A percentile compares a stretch with the other conserved stretches of the same genome.
phyloP scores from a whole-genome alignment of 2,797 vertebrate species.

The Bryconaethiops microstoma region DNA sequence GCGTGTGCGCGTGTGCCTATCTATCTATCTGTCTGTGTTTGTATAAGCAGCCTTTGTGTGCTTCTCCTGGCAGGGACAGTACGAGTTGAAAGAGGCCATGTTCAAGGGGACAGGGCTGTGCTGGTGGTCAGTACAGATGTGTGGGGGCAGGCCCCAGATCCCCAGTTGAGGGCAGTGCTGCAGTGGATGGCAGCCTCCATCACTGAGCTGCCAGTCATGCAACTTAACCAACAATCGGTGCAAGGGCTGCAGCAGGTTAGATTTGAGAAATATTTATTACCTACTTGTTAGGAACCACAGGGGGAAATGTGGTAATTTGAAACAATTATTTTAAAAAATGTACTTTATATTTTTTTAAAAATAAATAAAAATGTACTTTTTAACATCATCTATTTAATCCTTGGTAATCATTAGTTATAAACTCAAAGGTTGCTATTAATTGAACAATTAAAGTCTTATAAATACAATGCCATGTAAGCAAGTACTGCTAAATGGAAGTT shows the following conservation, averaged over 20 bases:
- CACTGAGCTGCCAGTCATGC: conserved; percentile 82
- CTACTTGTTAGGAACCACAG: neutral
- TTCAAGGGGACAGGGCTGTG: conserved; percentile 69
- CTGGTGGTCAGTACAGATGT: conserved; percentile 84
- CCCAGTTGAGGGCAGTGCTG: conserved; percentile 85
- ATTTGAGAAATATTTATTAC: neutral
- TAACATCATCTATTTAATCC: too few relatives aligned
- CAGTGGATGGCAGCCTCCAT: conserved; percentile 94
- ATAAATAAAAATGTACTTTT: too few relatives aligned
- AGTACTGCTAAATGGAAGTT: too few relatives aligned
- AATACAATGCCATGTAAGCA: too few relatives aligned
- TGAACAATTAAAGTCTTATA: too few relatives aligned
- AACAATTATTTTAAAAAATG: neutral
- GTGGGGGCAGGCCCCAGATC: conserved; percentile 77
- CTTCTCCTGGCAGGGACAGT: conserved; percentile 75
- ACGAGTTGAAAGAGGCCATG: conserved; percentile 71
- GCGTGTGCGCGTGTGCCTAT: neutral
- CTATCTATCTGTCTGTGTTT: too few relatives aligned
- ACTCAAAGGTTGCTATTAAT: too few relatives aligned
- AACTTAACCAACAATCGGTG: conserved; percentile 74
- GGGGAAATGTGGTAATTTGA: neutral
- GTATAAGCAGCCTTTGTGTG: too few relatives aligned
- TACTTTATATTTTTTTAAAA: too few relatives aligned
- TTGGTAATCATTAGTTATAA: too few relatives aligned
- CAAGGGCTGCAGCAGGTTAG: conserved; percentile 87